A percentile compares a stretch with the other conserved stretches of the same genome.
These are phyloP conservation scores for Rhinichthys klamathensis DNA, from an alignment of 2,113 vertebrate species.

Conservation along the genomic window DNA sequence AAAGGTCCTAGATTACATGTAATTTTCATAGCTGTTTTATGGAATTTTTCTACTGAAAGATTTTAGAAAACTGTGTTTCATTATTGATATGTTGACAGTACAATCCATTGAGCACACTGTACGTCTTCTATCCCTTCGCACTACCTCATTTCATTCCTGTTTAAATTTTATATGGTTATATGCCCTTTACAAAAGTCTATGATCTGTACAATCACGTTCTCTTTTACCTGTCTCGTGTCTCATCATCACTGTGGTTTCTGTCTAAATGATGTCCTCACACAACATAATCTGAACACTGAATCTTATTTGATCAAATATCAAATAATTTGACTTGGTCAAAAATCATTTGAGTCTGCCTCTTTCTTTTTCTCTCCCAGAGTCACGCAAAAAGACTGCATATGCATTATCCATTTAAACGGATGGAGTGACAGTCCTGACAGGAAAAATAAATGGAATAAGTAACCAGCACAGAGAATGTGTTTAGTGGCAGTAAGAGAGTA, in stretches of 20 bases:
- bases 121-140: background rate
- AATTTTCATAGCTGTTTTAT: background rate
- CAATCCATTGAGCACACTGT: background rate
- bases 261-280: background rate
- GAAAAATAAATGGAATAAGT: slow-evolving; percentile 38
- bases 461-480: slow-evolving; percentile 25
- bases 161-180: background rate
- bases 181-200: background rate
- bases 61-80: background rate
- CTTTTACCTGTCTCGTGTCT: background rate
- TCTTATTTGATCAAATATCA: background rate
- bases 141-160: background rate
- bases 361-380: background rate
- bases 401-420: slow-evolving; percentile 12
- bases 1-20: background rate
- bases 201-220: background rate
- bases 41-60: background rate
- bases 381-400: background rate
- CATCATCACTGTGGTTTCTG: background rate
- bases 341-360: background rate
- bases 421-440: slow-evolving; percentile 9
- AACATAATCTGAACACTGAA: background rate
- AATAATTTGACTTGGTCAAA: background rate
- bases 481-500: slow-evolving; percentile 39
- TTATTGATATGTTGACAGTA: background rate